Conservation (phyloP, 1,140 invertebrate genomes). For the Rhagoletis pomonella region DNA sequence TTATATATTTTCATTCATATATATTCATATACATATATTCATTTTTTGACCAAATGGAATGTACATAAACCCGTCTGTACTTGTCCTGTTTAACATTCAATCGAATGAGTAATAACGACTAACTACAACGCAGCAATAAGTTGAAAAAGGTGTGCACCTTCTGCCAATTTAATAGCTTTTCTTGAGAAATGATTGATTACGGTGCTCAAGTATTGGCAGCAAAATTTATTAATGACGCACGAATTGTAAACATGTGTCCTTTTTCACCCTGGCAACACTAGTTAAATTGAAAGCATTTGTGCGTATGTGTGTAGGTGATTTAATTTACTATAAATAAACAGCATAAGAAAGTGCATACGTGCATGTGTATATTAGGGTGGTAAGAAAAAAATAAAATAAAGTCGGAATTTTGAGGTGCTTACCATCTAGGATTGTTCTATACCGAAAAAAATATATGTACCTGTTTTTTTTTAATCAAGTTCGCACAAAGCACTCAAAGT, state of each 20-base stretch:
- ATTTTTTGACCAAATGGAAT: too few species aligned
- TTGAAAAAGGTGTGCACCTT: not conserved
- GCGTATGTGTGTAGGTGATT: not conserved
- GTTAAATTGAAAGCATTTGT: not conserved
- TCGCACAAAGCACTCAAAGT: too few species aligned
- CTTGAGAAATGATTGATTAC: conserved; percentile 35
- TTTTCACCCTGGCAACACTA: not conserved
- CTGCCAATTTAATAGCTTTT: conserved; percentile 33
- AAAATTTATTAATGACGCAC: conserved; percentile 43
- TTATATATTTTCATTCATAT: too few species aligned
- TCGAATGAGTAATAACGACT: conserved; percentile 17
- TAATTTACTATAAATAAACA: not conserved
- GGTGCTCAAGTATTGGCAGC: conserved; percentile 32
- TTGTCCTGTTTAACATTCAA: conserved; percentile 23
- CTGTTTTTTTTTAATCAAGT: too few species aligned
- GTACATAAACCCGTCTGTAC: not conserved
- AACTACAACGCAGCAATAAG: not conserved
- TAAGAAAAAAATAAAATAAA: too few species aligned
- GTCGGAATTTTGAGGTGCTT: too few species aligned
- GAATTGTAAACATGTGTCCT: conserved; percentile 44
- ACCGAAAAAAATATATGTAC: too few species aligned
- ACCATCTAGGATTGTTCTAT: too few species aligned
- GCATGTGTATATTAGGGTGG: too few species aligned
- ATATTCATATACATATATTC: too few species aligned
- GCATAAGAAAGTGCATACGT: too few species aligned